phyloP scores from a whole-genome alignment of 2,888 invertebrate genomes.

The Phragmatobia fuliginosa region DNA sequence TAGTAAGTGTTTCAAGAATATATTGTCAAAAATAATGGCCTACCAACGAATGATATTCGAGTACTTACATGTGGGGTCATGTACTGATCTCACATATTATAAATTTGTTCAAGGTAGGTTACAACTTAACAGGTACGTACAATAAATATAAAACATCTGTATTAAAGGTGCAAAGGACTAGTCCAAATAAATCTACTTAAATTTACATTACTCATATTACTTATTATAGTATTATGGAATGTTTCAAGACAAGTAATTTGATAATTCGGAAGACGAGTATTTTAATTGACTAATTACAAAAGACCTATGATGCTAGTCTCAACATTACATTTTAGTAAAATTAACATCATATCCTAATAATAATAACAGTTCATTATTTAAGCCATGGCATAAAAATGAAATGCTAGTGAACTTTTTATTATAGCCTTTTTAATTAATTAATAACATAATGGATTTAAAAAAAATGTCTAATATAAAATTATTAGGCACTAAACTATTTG shows the following conservation, averaged over 20 bases:
- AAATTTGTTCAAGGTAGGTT: not conserved
- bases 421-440: not conserved
- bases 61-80: not conserved
- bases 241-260: conserved; percentile 20
- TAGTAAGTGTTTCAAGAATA: conserved; percentile 5
- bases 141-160: conserved; percentile 1
- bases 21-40: not conserved
- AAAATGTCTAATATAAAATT: not conserved
- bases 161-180: conserved; percentile 37
- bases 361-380: not conserved
- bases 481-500: not conserved
- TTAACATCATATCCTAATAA: not conserved
- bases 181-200: conserved; percentile 29
- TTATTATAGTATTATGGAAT: conserved; percentile 14
- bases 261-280: conserved; percentile 62
- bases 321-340: conserved; percentile 4
- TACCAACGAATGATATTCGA: not conserved
- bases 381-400: not conserved
- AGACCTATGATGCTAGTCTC: conserved; percentile 12
- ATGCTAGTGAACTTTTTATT: not conserved
- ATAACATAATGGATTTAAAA: not conserved
- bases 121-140: conserved; percentile 2
- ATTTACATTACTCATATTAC: conserved; percentile 10
- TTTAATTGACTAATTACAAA: conserved; percentile 41
- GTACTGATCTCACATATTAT: not conserved